A percentile compares a stretch with the other conserved stretches of the same genome.
Evolutionary conservation across 2,113 vertebrate genomes (phyloP).

Genomic region (Atlantisia rogersi): DNA sequence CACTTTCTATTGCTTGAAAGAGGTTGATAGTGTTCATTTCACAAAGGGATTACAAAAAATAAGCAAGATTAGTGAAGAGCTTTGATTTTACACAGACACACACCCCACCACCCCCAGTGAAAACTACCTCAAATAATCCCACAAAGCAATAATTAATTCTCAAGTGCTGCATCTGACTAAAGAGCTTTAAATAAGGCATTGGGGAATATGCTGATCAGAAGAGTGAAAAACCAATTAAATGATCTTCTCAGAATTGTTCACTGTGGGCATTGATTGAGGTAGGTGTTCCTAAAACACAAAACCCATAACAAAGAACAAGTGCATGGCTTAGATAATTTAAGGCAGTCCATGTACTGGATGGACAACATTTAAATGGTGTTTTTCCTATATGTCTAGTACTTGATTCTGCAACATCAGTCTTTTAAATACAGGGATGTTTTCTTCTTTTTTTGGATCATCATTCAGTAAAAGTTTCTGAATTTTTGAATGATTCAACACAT

Average conservation of each 20-base stretch:
- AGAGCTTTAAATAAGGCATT: neutral
- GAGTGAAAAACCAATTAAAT: neutral
- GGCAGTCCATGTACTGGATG: neutral
- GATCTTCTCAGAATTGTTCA: neutral
- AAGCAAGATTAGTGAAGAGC: neutral
- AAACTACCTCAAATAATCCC: neutral
- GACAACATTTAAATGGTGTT: neutral
- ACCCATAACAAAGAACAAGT: neutral
- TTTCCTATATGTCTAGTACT: neutral
- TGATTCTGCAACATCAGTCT: neutral
- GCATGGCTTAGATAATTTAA: neutral
- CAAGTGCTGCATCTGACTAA: conserved; percentile 17
- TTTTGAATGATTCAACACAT: neutral
- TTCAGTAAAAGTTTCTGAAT: neutral
- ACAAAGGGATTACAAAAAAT: neutral
- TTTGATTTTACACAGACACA: neutral
- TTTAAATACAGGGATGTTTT: neutral
- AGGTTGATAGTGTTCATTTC: neutral
- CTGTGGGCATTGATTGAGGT: neutral
- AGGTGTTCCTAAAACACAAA: neutral
- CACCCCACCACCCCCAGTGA: neutral
- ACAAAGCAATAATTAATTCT: neutral
- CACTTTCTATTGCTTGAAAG: neutral
- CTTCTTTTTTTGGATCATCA: neutral
- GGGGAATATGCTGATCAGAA: neutral